Evolutionary conservation across 2,797 vertebrate genomes (phyloP), one percentile per base, ranked within the genome.

Genomic region (Oreochromis grahami): DNA sequence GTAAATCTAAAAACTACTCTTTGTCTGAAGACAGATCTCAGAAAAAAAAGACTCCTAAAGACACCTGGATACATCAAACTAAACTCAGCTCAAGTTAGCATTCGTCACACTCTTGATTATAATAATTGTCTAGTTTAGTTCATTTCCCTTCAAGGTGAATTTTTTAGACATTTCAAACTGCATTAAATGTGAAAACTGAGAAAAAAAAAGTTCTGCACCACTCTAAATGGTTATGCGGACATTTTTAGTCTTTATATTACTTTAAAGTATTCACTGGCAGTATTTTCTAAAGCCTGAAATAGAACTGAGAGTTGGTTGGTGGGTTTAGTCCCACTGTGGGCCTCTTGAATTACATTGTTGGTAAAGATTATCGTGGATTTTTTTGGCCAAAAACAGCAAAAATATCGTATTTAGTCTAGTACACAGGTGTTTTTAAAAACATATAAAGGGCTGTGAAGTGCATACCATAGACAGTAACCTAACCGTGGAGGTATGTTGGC

Each of bases 241-340:
- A 13, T 21, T 12, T 65, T 38, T 13, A 63, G 3, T 38, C 19
- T 13, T 63, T 3, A 3, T 63, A 21, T 38, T 68, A 41, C 19
- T 24, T 41, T 32, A 32, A 17, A 17, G 0, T 58, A 1, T 58
- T 58, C 5, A 26, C 55, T 6, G n/a, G n/a, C 12, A 15, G 0
- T 24, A 68, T 41, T 63, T 63, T 38, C 36, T 68, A 68, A 41
- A 68, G 63, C n/a, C 36, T 41, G 12, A 41, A 65, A 14, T 13
- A 65, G 4, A 65, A n/a, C 19, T 13, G 58, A 38, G 60, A 65
- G 60, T 13, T 38, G 60, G 60, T 38, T 36, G 60, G 60, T 36
- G 38, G 17, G 11, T 63, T 17, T 12, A 36, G 58, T 34, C 56
- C 29, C 10, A 29, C 17, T 60, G 15, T 29, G 26, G 29, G 9